These are phyloP conservation scores for Megaceryle alcyon DNA, from an alignment of 2,797 vertebrate species.

Conservation along the genomic window DNA sequence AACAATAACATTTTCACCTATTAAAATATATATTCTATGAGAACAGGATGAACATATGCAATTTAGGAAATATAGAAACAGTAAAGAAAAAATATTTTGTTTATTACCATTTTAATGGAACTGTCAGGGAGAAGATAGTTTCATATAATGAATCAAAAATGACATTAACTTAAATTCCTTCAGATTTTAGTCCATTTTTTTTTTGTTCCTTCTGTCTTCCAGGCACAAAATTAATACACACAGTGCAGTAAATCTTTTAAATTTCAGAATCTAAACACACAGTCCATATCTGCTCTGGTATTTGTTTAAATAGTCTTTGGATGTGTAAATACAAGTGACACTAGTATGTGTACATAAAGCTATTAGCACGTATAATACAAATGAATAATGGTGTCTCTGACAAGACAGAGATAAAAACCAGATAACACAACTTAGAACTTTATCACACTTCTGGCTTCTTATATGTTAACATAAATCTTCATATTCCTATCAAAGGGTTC, in stretches of 20 bases:
- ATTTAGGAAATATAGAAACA: background rate
- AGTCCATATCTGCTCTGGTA: background rate
- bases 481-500: constrained; percentile 23
- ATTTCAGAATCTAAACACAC: background rate
- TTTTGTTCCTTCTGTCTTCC: background rate
- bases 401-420: background rate
- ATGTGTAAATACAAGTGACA: constrained; percentile 15
- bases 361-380: background rate
- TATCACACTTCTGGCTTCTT: background rate
- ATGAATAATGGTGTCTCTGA: background rate
- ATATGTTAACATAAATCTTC: constrained; percentile 25
- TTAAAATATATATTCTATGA: background rate
- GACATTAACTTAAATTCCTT: background rate
- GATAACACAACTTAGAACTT: background rate
- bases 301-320: constrained; percentile 11
- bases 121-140: background rate
- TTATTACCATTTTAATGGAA: background rate
- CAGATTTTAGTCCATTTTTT: background rate
- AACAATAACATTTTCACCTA: background rate
- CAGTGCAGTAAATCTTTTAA: background rate
- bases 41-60: background rate
- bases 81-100: background rate
- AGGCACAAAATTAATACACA: background rate
- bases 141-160: background rate
- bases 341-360: background rate